Percentiles rank a stretch among this genome's conserved stretches.
These are phyloP conservation scores for Drosophila tropicalis DNA, from an alignment of 1,140 invertebrate genomes.

Conservation along the genomic window DNA sequence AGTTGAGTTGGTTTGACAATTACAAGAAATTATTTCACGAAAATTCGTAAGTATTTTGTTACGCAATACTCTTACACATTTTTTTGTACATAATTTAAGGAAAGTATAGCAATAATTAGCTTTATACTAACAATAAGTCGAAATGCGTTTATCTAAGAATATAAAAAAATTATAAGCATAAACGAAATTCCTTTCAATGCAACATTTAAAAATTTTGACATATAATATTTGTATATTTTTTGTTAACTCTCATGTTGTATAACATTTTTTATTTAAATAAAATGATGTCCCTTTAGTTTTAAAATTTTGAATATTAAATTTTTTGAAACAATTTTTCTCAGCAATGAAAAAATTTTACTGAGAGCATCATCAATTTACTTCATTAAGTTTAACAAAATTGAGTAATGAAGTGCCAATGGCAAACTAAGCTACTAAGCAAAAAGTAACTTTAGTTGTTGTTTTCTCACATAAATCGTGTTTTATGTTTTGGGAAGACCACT, in stretches of 20 bases:
- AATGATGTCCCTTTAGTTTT: not conserved
- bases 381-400: slow-evolving; percentile 4
- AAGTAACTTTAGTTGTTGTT: not conserved
- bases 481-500: too few relatives aligned
- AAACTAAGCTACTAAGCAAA: not conserved
- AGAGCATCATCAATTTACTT: not conserved
- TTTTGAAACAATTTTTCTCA: not conserved
- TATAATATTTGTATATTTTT: too few relatives aligned
- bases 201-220: too few relatives aligned
- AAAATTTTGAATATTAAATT: not conserved
- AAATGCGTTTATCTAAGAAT: not conserved
- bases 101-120: not conserved
- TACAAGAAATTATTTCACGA: slow-evolving; percentile 14
- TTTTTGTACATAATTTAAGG: not conserved
- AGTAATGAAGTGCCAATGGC: slow-evolving; percentile 7
- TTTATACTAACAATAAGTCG: not conserved
- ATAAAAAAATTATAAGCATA: too few relatives aligned
- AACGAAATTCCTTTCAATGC: too few relatives aligned
- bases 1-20: slow-evolving; percentile 16
- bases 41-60: slow-evolving; percentile 6
- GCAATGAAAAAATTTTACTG: slow-evolving; percentile 8
- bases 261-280: not conserved
- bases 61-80: not conserved
- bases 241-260: too few relatives aligned
- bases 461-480: too few relatives aligned